phyloP scores from a whole-genome alignment of 1,140 invertebrate species.

The Heliconius hewitsoni region DNA sequence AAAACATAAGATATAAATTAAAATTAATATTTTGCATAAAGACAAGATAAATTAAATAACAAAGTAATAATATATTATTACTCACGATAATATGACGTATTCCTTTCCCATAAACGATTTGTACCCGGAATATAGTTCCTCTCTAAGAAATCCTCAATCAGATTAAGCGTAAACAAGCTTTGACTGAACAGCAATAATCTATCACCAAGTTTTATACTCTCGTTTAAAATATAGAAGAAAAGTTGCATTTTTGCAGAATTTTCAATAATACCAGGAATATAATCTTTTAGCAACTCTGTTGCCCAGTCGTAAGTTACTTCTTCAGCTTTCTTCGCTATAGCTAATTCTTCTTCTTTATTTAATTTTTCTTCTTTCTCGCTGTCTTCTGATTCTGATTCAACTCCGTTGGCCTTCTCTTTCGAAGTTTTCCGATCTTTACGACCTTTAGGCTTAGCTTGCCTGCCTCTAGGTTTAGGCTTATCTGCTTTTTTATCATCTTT shows the following conservation, averaged over 20 bases:
- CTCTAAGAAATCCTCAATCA: constrained; percentile 97
- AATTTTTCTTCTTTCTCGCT: constrained; percentile 83
- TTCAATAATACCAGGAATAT: constrained; percentile 93
- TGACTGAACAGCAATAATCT: constrained; percentile 98
- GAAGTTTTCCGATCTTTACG: constrained; percentile 72
- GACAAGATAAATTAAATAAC: no score
- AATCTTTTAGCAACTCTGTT: constrained; percentile 91
- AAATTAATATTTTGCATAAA: no score
- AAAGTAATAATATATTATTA: constrained; percentile 46
- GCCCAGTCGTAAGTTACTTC: constrained; percentile 94
- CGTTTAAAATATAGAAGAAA: constrained; percentile 95
- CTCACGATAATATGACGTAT: constrained; percentile 95
- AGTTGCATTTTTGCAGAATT: constrained; percentile 98
- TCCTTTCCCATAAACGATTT: constrained; percentile 91
- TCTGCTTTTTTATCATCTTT: constrained; percentile 66
- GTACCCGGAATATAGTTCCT: constrained; percentile 88
- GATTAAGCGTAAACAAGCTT: constrained; percentile 96
- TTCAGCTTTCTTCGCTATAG: constrained; percentile 85
- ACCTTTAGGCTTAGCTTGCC: constrained; percentile 63
- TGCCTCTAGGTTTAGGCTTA: constrained; percentile 60
- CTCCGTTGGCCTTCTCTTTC: constrained; percentile 69
- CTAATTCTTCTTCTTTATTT: constrained; percentile 80
- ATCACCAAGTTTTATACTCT: constrained; percentile 93
- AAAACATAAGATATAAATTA: no score
- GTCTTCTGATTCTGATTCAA: constrained; percentile 71